A percentile compares a stretch with the other conserved stretches of the same genome.
Evolutionary conservation across 2,113 vertebrate genomes (phyloP).

Genomic region (Typhlomys cinereus): DNA sequence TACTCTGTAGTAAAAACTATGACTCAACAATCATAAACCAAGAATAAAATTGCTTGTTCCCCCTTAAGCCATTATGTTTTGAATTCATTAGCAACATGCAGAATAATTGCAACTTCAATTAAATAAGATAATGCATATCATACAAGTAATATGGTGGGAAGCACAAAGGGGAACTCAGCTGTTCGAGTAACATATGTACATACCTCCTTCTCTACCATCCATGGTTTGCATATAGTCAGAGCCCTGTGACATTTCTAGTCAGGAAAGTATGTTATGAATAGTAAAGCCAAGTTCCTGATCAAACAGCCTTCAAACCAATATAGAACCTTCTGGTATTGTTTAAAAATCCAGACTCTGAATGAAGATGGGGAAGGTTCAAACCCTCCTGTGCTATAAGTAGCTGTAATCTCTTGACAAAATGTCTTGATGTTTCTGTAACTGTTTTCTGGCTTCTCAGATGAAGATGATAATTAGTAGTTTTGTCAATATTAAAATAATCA

Average conservation of each 20-base stretch:
- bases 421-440: background rate
- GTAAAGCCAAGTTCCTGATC: background rate
- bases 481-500: background rate
- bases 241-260: background rate
- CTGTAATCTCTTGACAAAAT: background rate
- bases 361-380: background rate
- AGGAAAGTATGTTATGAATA: background rate
- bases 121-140: background rate
- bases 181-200: background rate
- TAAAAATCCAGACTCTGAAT: background rate
- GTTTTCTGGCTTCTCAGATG: background rate
- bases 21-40: too few relatives aligned
- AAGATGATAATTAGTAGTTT: background rate
- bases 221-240: background rate
- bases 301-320: background rate
- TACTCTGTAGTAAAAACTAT: too few relatives aligned
- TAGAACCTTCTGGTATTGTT: background rate
- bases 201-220: background rate
- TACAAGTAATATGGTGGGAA: background rate
- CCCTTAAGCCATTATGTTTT: too few relatives aligned
- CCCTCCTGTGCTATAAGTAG: background rate
- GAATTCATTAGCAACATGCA: too few relatives aligned
- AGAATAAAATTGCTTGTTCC: too few relatives aligned
- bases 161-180: background rate
- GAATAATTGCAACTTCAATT: too few relatives aligned